Evolutionary conservation across 2,113 vertebrate genomes (phyloP).

Genomic region (Ictidomys tridecemlineatus): DNA sequence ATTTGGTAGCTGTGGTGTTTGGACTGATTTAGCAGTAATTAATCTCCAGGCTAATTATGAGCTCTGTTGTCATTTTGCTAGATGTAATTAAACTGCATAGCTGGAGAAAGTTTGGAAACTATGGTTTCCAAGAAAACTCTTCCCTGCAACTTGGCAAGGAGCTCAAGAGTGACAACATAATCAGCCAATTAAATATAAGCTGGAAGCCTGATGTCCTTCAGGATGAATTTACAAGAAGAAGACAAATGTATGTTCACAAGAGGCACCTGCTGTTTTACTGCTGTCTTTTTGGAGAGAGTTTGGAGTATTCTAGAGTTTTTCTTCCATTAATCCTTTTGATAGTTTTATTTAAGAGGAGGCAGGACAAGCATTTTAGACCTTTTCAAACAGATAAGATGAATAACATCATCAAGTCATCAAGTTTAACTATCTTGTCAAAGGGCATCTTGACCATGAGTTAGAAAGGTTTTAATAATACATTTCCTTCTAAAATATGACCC

Average conservation of each 20-base stretch:
- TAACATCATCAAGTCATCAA: constrained; percentile 48
- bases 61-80: constrained; percentile 85
- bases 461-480: constrained; percentile 19
- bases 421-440: background rate
- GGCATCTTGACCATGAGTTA: background rate
- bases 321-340: constrained; percentile 78
- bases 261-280: constrained; percentile 67
- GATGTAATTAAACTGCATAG: constrained; percentile 85
- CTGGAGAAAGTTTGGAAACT: constrained; percentile 85
- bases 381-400: constrained; percentile 61
- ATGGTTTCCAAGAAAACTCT: constrained; percentile 80
- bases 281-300: constrained; percentile 72
- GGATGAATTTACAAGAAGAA: constrained; percentile 75
- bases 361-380: constrained; percentile 35
- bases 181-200: constrained; percentile 81
- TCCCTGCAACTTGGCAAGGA: constrained; percentile 80
- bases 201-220: constrained; percentile 81
- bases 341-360: constrained; percentile 65
- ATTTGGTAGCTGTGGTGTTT: constrained; percentile 81
- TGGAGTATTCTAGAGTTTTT: constrained; percentile 65
- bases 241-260: constrained; percentile 80
- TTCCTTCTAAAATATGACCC: background rate
- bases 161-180: constrained; percentile 80
- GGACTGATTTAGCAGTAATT: constrained; percentile 81
- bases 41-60: constrained; percentile 84